phyloP scores from a whole-genome alignment of 1,140 invertebrate species.

The Leguminivora glycinivorella region DNA sequence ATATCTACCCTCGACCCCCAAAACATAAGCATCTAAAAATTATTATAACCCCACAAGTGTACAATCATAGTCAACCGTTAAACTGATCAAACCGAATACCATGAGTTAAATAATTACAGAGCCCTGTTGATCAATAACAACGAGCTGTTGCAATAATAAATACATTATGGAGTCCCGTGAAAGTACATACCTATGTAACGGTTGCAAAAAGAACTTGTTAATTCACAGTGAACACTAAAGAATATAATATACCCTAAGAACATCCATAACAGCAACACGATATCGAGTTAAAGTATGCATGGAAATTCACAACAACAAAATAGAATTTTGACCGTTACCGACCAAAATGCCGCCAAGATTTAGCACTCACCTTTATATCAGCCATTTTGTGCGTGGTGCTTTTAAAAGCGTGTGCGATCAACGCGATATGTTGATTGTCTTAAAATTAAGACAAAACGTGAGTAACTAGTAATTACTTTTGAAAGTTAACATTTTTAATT shows the following conservation, averaged over 20 bases:
- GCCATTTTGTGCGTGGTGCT: conserved; percentile 68
- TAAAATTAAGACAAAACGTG: conserved; percentile 51
- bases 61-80: background rate
- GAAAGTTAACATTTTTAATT: conserved; percentile 64
- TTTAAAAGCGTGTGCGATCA: conserved; percentile 61
- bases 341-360: conserved; percentile 74
- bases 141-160: background rate
- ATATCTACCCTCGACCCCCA: background rate
- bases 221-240: background rate
- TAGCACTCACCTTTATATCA: conserved; percentile 72
- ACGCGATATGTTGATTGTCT: conserved; percentile 57
- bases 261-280: background rate
- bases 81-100: background rate
- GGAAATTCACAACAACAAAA: conserved; percentile 36
- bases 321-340: conserved; percentile 64
- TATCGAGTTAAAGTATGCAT: background rate
- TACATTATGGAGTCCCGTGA: background rate
- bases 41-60: background rate
- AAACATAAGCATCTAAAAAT: background rate
- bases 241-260: background rate
- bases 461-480: conserved; percentile 45
- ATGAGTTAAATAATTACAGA: background rate
- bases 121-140: background rate
- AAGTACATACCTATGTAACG: background rate
- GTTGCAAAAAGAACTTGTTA: background rate